Percentiles rank a stretch among this genome's conserved stretches.
phyloP scores from a whole-genome alignment of 2,888 invertebrate species.

The Lissonota sp. region DNA sequence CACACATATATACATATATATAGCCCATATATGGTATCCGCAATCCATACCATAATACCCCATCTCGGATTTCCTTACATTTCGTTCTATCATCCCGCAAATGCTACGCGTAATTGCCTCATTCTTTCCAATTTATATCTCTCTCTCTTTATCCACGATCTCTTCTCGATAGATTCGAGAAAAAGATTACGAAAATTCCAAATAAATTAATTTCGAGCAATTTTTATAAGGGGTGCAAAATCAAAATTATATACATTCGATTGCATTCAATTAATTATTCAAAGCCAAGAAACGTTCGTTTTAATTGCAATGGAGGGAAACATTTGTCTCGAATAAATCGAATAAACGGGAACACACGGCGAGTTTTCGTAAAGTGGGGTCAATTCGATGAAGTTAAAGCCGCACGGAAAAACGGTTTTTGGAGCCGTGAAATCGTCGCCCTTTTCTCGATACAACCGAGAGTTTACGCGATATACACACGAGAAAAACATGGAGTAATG shows the following conservation, averaged over 20 bases:
- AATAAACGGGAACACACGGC: conserved; percentile 27
- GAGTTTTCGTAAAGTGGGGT: conserved; percentile 66
- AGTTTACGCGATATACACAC: conserved; percentile 47
- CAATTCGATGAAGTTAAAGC: conserved; percentile 69
- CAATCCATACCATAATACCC: conserved; percentile 61
- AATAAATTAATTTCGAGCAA: not conserved
- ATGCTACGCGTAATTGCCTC: conserved; percentile 50
- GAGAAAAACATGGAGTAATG: conserved; percentile 79
- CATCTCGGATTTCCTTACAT: conserved; percentile 61
- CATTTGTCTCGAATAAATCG: conserved; percentile 1
- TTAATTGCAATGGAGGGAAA: not conserved
- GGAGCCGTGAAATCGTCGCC: conserved; percentile 40
- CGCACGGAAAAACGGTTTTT: conserved; percentile 64
- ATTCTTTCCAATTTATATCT: conserved; percentile 39
- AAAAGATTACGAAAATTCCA: not conserved
- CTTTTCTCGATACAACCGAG: conserved; percentile 39
- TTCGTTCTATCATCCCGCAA: conserved; percentile 36
- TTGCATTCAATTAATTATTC: not conserved
- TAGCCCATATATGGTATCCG: conserved; percentile 37
- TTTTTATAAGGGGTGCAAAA: not conserved
- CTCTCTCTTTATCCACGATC: conserved; percentile 15
- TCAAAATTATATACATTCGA: no score
- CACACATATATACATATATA: conserved; percentile 6
- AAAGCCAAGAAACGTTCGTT: not conserved
- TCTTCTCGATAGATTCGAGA: not conserved